Evolutionary conservation across 2,113 vertebrate species (phyloP).

Genomic region (Emberiza fucata): DNA sequence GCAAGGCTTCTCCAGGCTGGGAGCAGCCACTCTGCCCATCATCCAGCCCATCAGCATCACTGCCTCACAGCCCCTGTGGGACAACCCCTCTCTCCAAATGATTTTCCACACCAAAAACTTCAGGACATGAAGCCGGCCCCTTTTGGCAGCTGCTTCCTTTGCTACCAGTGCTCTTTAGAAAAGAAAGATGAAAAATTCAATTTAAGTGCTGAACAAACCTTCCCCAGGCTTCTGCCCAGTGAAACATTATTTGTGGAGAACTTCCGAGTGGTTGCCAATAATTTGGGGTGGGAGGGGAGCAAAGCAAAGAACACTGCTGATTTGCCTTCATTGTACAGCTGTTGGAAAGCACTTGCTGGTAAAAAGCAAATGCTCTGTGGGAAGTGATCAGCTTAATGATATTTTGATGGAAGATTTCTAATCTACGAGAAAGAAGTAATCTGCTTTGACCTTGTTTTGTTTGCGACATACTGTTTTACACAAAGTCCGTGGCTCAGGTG

Average conservation of each 20-base stretch:
- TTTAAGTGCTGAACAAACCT: not conserved
- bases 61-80: not conserved
- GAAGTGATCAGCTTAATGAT: not conserved
- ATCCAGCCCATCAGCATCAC: not conserved
- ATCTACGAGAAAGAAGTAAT: not conserved
- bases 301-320: not conserved
- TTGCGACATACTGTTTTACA: not conserved
- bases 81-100: not conserved
- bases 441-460: not conserved
- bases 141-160: not conserved
- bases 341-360: not conserved
- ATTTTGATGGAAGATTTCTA: not conserved
- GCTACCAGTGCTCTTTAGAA: not conserved
- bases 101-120: not conserved
- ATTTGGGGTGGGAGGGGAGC: not conserved
- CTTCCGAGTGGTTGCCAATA: not conserved
- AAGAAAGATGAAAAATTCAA: not conserved
- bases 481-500: rapidly evolving
- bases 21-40: not conserved
- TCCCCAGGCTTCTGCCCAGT: not conserved
- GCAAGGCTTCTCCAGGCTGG: not conserved
- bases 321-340: not conserved
- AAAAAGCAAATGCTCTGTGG: not conserved
- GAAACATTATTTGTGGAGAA: not conserved
- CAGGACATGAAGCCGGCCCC: rapidly evolving